These are phyloP conservation scores for Caenorhabditis angaria DNA, from an alignment of 2,888 invertebrate genomes.

Conservation along the genomic window DNA sequence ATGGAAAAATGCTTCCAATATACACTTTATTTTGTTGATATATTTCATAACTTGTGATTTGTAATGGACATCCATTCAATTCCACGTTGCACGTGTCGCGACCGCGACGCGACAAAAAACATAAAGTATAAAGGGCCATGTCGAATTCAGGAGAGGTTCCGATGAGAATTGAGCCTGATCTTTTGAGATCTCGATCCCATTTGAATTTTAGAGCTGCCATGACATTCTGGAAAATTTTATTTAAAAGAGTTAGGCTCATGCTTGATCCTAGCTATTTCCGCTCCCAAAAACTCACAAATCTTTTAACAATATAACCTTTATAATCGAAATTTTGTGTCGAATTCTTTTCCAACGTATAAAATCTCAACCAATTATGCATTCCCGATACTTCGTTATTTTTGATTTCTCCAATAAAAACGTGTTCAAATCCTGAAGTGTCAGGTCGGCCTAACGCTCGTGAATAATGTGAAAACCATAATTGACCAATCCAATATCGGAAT, in stretches of 20 bases:
- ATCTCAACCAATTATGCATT: slow-evolving; percentile 90
- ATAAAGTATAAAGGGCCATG: slow-evolving; percentile 87
- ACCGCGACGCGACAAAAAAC: slow-evolving; percentile 83
- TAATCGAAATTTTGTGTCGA: slow-evolving; percentile 75
- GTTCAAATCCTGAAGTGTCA: slow-evolving; percentile 91
- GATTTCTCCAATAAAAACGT: slow-evolving; percentile 87
- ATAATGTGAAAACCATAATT: slow-evolving; percentile 80
- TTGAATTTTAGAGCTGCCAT: slow-evolving; percentile 64
- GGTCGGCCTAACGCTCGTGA: slow-evolving; percentile 80
- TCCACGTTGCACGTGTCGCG: slow-evolving; percentile 74
- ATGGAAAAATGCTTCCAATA: slow-evolving; percentile 66
- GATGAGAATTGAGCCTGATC: slow-evolving; percentile 63
- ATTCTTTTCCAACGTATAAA: slow-evolving; percentile 77
- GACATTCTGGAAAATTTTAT: slow-evolving; percentile 51
- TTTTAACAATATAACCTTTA: slow-evolving; percentile 68
- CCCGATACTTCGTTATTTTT: slow-evolving; percentile 81
- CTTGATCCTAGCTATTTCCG: too few species aligned
- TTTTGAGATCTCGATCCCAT: slow-evolving; percentile 59
- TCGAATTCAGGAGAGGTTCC: slow-evolving; percentile 85
- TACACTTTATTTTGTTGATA: slow-evolving; percentile 62
- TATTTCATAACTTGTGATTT: slow-evolving; percentile 67
- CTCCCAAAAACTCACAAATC: slow-evolving; percentile 59
- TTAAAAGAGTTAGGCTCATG: too few species aligned
- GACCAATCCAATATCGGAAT: slow-evolving; percentile 58
- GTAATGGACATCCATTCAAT: slow-evolving; percentile 67